These are phyloP conservation scores for Odontomachus brunneus DNA, from an alignment of 1,140 invertebrate species.

Conservation along the genomic window DNA sequence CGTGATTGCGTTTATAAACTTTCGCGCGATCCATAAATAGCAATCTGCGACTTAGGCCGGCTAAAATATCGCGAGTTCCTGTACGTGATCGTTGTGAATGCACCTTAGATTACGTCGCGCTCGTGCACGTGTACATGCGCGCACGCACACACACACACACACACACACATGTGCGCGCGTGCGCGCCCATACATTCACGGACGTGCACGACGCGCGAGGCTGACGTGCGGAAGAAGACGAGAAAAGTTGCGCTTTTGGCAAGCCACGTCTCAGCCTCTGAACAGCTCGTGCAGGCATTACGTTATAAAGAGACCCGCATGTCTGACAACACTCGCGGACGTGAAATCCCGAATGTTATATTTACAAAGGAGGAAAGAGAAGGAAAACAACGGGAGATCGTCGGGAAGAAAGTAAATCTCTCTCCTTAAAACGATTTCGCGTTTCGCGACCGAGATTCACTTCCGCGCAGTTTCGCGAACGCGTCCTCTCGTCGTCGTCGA, in stretches of 20 bases:
- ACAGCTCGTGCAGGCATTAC: conserved; percentile 37
- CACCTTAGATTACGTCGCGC: conserved; percentile 40
- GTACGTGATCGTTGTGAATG: conserved; percentile 59
- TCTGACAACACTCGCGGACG: not conserved
- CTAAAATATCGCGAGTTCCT: conserved; percentile 45
- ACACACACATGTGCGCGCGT: not conserved
- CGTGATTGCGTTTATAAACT: conserved; percentile 17
- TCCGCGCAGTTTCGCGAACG: no score
- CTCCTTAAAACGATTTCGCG: no score
- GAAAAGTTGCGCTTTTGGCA: conserved; percentile 58
- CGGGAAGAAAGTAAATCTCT: no score
- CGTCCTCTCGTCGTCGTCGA: not conserved
- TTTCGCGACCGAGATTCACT: no score
- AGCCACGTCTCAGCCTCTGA: conserved; percentile 15
- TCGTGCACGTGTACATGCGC: no score
- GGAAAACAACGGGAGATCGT: no score
- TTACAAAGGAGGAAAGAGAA: no score
- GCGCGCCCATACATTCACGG: no score
- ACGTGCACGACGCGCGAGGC: not conserved
- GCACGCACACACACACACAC: not conserved
- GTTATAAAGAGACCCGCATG: conserved; percentile 39
- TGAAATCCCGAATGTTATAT: not conserved
- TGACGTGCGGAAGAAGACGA: conserved; percentile 39
- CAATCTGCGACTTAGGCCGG: conserved; percentile 27
- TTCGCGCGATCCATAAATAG: conserved; percentile 31